Conservation (phyloP, 2,113 vertebrate genomes). For the Esox niger region DNA sequence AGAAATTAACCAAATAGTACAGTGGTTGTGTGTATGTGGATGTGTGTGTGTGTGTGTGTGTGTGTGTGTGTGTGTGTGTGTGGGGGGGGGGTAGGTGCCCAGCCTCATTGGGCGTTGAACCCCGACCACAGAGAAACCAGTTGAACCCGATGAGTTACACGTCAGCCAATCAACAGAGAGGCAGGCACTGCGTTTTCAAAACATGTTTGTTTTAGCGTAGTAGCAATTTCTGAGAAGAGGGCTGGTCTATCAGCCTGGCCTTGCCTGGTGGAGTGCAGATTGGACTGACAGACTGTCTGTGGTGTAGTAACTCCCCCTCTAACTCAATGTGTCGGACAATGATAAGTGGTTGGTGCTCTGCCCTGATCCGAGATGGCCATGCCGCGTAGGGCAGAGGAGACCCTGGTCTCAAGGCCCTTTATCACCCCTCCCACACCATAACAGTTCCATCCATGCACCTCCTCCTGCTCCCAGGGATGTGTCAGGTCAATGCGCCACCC, state of each 20-base stretch:
- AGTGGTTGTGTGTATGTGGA: too few relatives aligned
- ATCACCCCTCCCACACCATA: too few relatives aligned
- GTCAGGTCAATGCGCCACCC: slow-evolving; percentile 23
- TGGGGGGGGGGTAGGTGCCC: too few relatives aligned
- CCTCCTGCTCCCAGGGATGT: background rate
- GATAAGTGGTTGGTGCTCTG: slow-evolving; percentile 14
- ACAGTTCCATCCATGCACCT: slow-evolving; percentile 3
- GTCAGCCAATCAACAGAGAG: slow-evolving; percentile 34
- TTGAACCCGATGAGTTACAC: slow-evolving; percentile 50
- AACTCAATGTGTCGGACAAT: slow-evolving; percentile 26
- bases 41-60: too few relatives aligned
- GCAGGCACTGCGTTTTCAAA: slow-evolving; percentile 44
- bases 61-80: too few relatives aligned
- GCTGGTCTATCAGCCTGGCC: background rate
- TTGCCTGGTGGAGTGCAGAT: slow-evolving; percentile 9
- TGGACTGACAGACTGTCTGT: slow-evolving; percentile 8
- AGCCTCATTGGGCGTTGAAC: background rate
- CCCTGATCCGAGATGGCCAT: too few relatives aligned
- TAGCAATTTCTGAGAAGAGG: background rate
- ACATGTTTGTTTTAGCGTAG: slow-evolving; percentile 37
- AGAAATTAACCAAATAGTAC: too few relatives aligned
- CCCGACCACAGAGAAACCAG: slow-evolving; percentile 43
- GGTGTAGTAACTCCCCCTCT: background rate
- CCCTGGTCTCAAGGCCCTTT: background rate
- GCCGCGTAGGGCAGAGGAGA: background rate